Evolutionary conservation across 1,140 invertebrate genomes (phyloP), one percentile per base, ranked within the genome.

Genomic region (Dreissena polymorpha): DNA sequence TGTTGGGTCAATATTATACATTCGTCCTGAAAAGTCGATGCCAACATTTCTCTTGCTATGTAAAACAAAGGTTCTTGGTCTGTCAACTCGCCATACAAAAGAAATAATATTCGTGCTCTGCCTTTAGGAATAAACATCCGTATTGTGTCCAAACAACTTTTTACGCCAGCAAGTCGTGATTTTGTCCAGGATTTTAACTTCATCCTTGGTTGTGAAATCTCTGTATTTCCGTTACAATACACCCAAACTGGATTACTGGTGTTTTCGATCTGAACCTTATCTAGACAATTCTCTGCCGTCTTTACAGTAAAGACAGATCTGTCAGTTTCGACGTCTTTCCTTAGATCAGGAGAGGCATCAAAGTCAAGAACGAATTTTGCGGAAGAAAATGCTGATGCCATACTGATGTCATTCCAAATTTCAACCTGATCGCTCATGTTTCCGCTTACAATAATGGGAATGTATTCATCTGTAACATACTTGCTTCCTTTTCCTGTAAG

Each of bases 171-270:
- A 3, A 23, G 25, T 55, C 75, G 12, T 23, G 25, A 14, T 55
- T 25, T 29, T 21, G 51, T 68, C 75, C 75, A 78, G 5, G 67
- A 63, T 21, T 25, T 53, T 12, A 57, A 13, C 23, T 75, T 55
- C 60, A 50, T 50, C 21, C 16, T 7, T 0, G 27, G 29, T 50
- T n/a, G 13, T 16, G 23, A 10, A 25, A 51, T 51, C 8, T 78
- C 75, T 12, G 50, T 53, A 51, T 78, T 51, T 21, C 75, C 75
- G 55, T 78, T 78, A 27, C 75, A 78, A 53, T 78, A 78, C 13
- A 78, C 5, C 75, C 75, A 78, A n/a, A 25, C 49, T 18, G 67
- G 51, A 5, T 29, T 16, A 27, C 18, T 68, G 13, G 64, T 39
- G 14, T 16, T 16, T 18, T 69, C 64, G 23, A 16, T n/a, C 67